Conservation (phyloP, 1,140 invertebrate species). For the Patella vulgata region DNA sequence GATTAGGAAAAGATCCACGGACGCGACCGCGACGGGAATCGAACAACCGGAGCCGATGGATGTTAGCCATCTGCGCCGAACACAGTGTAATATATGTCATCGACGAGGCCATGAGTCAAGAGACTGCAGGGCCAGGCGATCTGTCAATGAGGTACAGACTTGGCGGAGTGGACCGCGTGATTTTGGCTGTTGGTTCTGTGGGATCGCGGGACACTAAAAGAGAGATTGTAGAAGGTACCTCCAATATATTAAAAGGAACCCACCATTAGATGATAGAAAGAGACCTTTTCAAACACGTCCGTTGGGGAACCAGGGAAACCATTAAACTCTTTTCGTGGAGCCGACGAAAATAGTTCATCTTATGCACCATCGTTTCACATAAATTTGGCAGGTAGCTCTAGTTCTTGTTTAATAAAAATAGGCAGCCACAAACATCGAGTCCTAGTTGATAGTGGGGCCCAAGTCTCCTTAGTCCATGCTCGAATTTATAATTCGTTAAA, state of each 20-base stretch:
- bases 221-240: not conserved
- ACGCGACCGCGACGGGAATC: no score
- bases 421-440: conserved; percentile 2
- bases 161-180: no score
- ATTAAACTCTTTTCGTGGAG: not conserved
- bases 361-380: not conserved
- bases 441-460: conserved; percentile 14
- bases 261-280: no score
- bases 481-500: conserved; percentile 9
- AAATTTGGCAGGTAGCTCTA: not conserved
- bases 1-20: no score
- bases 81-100: not conserved
- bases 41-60: conserved; percentile 9
- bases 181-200: not conserved
- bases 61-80: conserved; percentile 3
- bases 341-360: not conserved
- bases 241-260: no score
- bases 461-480: conserved; percentile 5
- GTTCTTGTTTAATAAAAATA: not conserved
- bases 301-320: no score
- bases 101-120: not conserved
- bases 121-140: not conserved
- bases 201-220: not conserved
- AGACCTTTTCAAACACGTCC: no score
- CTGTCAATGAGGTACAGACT: no score